Base-by-base conservation (phyloP, 2,888 invertebrate genomes). In the Ptychoptera albimana region DNA sequence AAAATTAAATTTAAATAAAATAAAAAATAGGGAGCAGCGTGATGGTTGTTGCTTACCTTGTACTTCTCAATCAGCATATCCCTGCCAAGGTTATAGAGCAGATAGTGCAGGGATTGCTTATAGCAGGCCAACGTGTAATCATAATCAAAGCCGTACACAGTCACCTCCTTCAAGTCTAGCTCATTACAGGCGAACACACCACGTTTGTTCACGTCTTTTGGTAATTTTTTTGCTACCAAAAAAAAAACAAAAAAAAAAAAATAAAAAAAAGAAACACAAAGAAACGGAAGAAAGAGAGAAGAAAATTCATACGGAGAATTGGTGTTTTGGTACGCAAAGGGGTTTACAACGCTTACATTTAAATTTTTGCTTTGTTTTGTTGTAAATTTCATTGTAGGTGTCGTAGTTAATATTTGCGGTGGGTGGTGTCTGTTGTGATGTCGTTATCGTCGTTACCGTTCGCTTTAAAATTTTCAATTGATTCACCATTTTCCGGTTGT, bases 131-230 rank as follows among this genome's bases (percentile, higher is more conserved):
- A 64, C 0, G 97, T 97, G 64, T 97, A 97, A 64, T 97, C 97
- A 70, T 97, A 97, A 67, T 97, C 97, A 70, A 97, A 97, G 37
- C 97, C 91, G 70, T 93, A 94, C 1, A 94, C 89, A 57, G 86
- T 78, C 36, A 97, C 87, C 64, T 92, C 86, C 50, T 82, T 75
- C 43, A 97, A 69, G 63, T 93, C 85, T 46, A 96, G 69, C 60
- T 96, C 94, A 68, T 97, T 97, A 65, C 94, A 96, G 10, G 93
- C 92, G 68, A 94, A 97, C 2, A 97, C 91, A 36, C 87, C 89
- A 55, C 75, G 72, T 1, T 82, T 76, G 58, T 89, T 84, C 1
- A 91, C 89, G 71, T 89, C 83, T 57, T 78, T 77, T 4, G 89
- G 89, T 30, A 88, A 64, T 60, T 89, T 89, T 61, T 88, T 88